Base-by-base conservation (phyloP, 2,888 invertebrate species). In the Drosophila histrio region DNA sequence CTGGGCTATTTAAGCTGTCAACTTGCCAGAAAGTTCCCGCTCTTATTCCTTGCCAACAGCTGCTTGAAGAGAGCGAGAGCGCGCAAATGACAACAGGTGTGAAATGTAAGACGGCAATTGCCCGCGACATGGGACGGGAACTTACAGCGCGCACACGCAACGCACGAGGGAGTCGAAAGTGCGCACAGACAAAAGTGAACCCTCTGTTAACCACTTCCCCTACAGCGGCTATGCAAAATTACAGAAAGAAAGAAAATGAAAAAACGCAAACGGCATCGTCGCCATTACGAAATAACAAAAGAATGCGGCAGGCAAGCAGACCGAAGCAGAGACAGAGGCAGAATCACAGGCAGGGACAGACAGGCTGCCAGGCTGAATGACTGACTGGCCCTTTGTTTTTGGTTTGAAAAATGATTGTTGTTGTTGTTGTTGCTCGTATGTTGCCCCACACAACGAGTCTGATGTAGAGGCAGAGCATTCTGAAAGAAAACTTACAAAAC, bases 401-500 rank as follows among this genome's bases (percentile, higher is more conserved):
- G 81, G 58, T 59, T 81, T 65, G 85, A 54, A 74, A 75, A 66
- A 75, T 68, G 62, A 59, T 64, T 85, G 76, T 66, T 76, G 79
- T 61, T 62, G 65, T 62, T 17, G 24, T 77, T 73, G 57, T 63
- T 83, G 72, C 28, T n/a, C 32, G 41, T 61, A 59, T 56, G 41
- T 34, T 77, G 60, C 72, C 69, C 71, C 79, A 79, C 77, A 68
- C 72, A 70, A 69, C 68, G 58, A 59, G 38, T 59, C 56, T n/a
- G n/a, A n/a, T n/a, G n/a, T n/a, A n/a, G n/a, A n/a, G n/a, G n/a
- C n/a, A 34, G 46, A 62, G 66, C 58, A 77, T 84, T 78, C 82
- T 81, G 65, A 81, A 61, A 69, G 82, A 88, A 88, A 84, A 85
- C 89, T 87, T 78, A 88, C 87, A 84, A 88, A 88, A 87, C 71